Evolutionary conservation across 2,113 vertebrate genomes (phyloP).

Genomic region (Brienomyrus longianalis): DNA sequence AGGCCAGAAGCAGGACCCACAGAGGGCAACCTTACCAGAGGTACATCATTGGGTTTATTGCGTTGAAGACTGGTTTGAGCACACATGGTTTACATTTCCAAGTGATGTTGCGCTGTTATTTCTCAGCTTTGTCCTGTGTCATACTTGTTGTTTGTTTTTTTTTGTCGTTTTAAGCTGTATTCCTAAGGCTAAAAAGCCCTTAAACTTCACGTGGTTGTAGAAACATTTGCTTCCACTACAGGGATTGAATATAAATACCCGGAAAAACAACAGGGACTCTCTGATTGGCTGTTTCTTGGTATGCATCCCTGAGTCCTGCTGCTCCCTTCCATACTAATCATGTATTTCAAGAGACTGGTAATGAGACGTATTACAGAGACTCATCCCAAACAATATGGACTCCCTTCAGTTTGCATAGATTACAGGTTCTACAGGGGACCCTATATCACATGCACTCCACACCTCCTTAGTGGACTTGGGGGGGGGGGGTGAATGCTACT

Average conservation of each 20-base stretch:
- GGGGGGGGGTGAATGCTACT: not conserved
- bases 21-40: constrained; percentile 50
- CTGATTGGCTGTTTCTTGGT: not conserved
- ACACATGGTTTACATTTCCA: not conserved
- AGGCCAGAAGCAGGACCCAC: constrained; percentile 28
- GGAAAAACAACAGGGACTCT: not conserved
- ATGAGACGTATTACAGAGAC: not conserved
- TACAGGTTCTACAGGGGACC: not conserved
- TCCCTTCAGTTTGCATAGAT: not conserved
- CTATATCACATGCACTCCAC: not conserved
- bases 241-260: not conserved
- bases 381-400: not conserved
- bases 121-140: not conserved
- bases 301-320: not conserved
- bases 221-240: not conserved
- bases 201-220: not conserved
- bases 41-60: constrained; percentile 42
- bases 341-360: not conserved
- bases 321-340: not conserved
- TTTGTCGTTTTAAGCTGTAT: not conserved
- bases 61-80: not conserved
- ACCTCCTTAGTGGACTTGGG: not conserved
- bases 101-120: not conserved
- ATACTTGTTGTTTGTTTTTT: not conserved
- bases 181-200: not conserved